Evolutionary conservation across 2,797 vertebrate genomes (phyloP).

Genomic region (Myotis myotis): DNA sequence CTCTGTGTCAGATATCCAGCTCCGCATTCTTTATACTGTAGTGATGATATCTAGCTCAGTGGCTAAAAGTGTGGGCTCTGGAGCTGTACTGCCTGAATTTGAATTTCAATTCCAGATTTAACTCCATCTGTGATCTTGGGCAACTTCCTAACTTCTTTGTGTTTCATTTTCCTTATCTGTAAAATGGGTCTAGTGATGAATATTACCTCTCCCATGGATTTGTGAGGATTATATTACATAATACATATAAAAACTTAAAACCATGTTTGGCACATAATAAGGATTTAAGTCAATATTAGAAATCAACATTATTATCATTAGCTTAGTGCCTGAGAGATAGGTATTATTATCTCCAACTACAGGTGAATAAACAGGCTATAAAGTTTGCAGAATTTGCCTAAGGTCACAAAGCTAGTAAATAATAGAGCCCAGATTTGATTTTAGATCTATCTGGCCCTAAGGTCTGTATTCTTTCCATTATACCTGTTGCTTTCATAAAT

Average conservation of each 20-base stretch:
- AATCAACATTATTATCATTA: conserved; percentile 38
- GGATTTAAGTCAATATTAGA: neutral
- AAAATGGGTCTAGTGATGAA: conserved; percentile 34
- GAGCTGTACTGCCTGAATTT: conserved; percentile 16
- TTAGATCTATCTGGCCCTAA: neutral
- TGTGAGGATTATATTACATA: conserved; percentile 28
- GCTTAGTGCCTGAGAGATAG: conserved; percentile 32
- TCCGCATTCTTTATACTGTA: neutral
- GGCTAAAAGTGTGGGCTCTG: neutral
- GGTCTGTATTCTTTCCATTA: neutral
- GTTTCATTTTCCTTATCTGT: conserved; percentile 34
- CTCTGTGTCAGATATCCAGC: neutral
- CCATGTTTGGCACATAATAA: neutral
- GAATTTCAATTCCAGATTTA: conserved; percentile 18
- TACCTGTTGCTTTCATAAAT: conserved; percentile 18
- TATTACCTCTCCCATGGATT: neutral
- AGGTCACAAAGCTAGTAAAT: conserved; percentile 27
- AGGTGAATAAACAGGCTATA: neutral
- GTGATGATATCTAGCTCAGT: neutral
- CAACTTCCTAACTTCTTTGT: conserved; percentile 28
- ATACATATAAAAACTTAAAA: conserved; percentile 34
- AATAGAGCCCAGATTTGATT: conserved; percentile 5
- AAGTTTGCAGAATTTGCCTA: neutral
- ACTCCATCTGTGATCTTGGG: neutral
- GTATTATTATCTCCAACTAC: neutral